These are phyloP conservation scores for Myxocyprinus asiaticus DNA, from an alignment of 2,113 vertebrate species.

Conservation along the genomic window DNA sequence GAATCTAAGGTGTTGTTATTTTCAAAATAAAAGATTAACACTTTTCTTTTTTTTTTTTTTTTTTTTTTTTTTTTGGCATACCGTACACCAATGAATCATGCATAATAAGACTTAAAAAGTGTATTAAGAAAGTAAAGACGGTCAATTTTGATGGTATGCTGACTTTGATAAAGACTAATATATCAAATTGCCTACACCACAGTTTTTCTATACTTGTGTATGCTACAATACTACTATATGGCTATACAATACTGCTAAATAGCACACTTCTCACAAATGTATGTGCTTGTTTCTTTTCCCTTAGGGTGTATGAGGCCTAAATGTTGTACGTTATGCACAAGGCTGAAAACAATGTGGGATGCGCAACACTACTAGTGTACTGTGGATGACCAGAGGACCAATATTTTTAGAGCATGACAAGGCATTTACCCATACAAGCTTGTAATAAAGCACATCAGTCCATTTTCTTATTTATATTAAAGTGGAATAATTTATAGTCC, in stretches of 20 bases:
- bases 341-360: constrained; percentile 32
- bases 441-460: constrained; percentile 32
- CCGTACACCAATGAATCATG: no score
- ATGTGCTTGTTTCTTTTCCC: constrained; percentile 3
- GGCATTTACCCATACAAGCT: constrained; percentile 17
- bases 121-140: no score
- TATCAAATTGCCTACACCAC: no score
- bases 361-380: constrained; percentile 41
- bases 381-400: constrained; percentile 46
- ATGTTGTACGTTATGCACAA: not conserved
- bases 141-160: no score
- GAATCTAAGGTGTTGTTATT: no score
- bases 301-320: constrained; percentile 79
- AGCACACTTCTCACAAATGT: not conserved
- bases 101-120: no score
- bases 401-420: constrained; percentile 37
- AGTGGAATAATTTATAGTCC: constrained; percentile 31
- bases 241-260: no score
- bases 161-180: no score
- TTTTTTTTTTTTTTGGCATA: no score
- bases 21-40: no score
- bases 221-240: not conserved
- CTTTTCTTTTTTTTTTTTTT: no score
- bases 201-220: not conserved
- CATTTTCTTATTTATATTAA: constrained; percentile 51